Conservation (phyloP, 2,797 vertebrate species). For the Coracias cyanogaster region DNA sequence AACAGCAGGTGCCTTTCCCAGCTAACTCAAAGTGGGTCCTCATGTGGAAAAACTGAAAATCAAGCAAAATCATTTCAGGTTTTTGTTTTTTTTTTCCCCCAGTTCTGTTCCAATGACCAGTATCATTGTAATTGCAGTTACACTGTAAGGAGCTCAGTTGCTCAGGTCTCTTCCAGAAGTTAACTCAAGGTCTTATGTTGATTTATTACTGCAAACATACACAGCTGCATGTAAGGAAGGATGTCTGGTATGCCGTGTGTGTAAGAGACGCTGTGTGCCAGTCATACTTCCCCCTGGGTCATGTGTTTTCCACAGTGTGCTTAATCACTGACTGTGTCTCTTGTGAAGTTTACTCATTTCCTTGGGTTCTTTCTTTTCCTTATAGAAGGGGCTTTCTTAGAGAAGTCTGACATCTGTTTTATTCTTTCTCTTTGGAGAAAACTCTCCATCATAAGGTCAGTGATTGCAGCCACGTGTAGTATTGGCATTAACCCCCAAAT, state of each 20-base stretch:
- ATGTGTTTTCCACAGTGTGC: constrained; percentile 30
- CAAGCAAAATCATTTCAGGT: neutral
- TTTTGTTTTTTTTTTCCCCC: rapidly evolving
- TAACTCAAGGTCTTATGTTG: neutral
- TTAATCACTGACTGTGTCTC: constrained; percentile 38
- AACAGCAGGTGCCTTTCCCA: constrained; percentile 22
- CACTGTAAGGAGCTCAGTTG: neutral
- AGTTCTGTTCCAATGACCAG: neutral
- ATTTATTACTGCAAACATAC: neutral
- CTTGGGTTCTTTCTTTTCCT: constrained; percentile 12
- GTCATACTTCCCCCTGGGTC: constrained; percentile 36
- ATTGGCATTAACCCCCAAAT: neutral
- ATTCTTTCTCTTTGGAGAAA: neutral
- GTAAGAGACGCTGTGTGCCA: neutral
- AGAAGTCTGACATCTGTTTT: neutral
- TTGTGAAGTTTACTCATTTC: constrained; percentile 31
- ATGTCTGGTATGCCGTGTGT: neutral
- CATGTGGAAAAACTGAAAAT: constrained; percentile 58
- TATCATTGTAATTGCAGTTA: neutral
- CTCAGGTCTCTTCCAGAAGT: neutral
- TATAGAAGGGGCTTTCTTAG: neutral
- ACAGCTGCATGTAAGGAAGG: neutral
- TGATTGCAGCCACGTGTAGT: neutral
- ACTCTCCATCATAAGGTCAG: neutral
- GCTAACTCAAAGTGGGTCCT: constrained; percentile 36